These are phyloP conservation scores for Scaptodrosophila latifasciaeformis DNA, from an alignment of 2,888 invertebrate species.

Conservation along the genomic window DNA sequence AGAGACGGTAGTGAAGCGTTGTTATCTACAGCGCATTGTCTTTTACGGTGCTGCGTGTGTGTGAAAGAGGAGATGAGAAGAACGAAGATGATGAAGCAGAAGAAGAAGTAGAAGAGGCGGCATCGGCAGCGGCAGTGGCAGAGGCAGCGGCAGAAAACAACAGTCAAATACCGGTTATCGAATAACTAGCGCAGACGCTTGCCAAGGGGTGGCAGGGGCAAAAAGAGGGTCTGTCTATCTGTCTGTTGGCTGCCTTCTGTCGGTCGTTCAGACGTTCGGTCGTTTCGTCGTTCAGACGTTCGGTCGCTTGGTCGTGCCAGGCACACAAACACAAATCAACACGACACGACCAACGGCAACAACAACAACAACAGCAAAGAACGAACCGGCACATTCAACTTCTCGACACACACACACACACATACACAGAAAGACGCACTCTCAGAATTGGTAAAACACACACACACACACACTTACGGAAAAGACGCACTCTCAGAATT, in stretches of 20 bases:
- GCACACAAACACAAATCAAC: conserved; percentile 65
- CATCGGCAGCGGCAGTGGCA: conserved; percentile 6
- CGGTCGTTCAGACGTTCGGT: conserved; percentile 18
- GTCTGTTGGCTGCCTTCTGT: not conserved
- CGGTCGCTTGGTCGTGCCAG: conserved; percentile 31
- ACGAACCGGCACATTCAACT: conserved; percentile 66
- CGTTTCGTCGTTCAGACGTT: conserved; percentile 11
- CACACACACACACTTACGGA: conserved; percentile 24
- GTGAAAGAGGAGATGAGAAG: too few species aligned
- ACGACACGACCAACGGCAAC: conserved; percentile 67
- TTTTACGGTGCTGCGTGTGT: conserved; percentile 51
- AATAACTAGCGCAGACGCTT: conserved; percentile 58
- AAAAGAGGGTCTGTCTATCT: too few species aligned
- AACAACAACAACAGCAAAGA: conserved; percentile 39
- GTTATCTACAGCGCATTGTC: conserved; percentile 67
- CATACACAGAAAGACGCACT: conserved; percentile 13
- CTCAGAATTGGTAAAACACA: not conserved
- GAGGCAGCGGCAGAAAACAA: conserved; percentile 24
- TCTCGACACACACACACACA: conserved; percentile 48
- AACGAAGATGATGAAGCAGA: conserved; percentile 57
- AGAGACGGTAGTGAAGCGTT: conserved; percentile 13
- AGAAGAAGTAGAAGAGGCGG: conserved; percentile 33
- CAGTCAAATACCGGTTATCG: conserved; percentile 37
- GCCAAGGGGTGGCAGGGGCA: conserved; percentile 25
- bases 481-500: not conserved